Base-by-base conservation (phyloP, 2,888 invertebrate genomes). In the Emmelina monodactyla region DNA sequence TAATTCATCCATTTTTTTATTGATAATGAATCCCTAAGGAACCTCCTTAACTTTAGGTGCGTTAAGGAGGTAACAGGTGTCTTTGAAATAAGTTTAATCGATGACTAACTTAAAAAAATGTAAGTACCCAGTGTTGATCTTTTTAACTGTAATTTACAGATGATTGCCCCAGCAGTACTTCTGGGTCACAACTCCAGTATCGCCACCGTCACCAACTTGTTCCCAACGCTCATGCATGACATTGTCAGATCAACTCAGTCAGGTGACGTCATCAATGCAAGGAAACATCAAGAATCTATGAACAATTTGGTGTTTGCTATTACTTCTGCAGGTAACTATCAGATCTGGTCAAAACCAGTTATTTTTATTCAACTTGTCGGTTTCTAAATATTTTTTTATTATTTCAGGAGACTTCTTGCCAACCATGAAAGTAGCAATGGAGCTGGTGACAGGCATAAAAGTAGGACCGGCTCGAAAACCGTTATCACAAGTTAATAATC, bases 181-280 rank as follows among this genome's bases (percentile, higher is more conserved):
- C 60, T 86, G 40, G 90, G 89, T 5, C 85, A 88, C 43, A 81
- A 86, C 41, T 88, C 88, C 0, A 83, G 85, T 19, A 89, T 90
- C 40, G 83, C 87, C 19, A 88, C 89, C 0, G 82, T 85, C 2
- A 67, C 85, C 10, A 91, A 88, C 56, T 73, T 90, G 38, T 78
- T 85, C 38, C 86, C 88, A 0, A 64, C 76, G 39, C 49, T 82
- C 7, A 78, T 82, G 1, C 47, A 70, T 1, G 58, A 73, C 33
- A 83, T 89, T 35, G 55, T 83, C 12, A 52, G 76, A 9, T 57
- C 65, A n/a, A 62, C 83, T 2, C 62, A 68, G 39, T 44, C 45
- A 2, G 75, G 73, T 2, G 58, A 79, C 28, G 51, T 78, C 2
- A 39, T 42, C 2, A 60, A 58, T 22, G 83, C 84, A 0, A 71